Conservation (phyloP, 2,888 invertebrate genomes). For the Xanthia icteritia region DNA sequence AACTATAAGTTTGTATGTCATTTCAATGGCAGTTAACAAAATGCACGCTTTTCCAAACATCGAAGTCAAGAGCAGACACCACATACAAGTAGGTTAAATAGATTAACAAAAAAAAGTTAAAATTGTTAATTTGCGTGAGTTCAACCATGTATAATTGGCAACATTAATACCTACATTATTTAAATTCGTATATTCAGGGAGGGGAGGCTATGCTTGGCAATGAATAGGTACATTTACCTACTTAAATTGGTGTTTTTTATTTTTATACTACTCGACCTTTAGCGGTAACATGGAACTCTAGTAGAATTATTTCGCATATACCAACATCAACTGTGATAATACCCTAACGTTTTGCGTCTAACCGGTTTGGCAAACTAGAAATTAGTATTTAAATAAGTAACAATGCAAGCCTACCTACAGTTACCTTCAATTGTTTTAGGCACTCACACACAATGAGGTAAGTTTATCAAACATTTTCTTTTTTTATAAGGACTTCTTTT, state of each 20-base stretch:
- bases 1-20: too few relatives aligned
- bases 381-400: neutral
- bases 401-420: neutral
- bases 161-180: neutral
- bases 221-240: neutral
- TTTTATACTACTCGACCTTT: neutral
- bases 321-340: constrained; percentile 11
- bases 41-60: neutral
- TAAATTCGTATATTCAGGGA: neutral
- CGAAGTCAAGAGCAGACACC: neutral
- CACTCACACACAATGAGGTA: constrained; percentile 21
- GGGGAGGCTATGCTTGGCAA: neutral
- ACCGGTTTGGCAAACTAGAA: neutral
- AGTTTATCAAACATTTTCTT: neutral
- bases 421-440: neutral
- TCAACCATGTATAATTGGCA: neutral
- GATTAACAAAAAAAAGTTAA: neutral
- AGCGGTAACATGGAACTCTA: constrained; percentile 17
- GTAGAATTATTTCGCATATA: neutral
- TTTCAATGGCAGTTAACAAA: neutral
- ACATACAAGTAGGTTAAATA: neutral
- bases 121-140: neutral
- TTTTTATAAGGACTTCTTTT: too few relatives aligned
- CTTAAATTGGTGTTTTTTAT: neutral
- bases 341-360: neutral